These are phyloP conservation scores for Epicampocera succincta DNA, from an alignment of 2,888 invertebrate species.

Conservation along the genomic window DNA sequence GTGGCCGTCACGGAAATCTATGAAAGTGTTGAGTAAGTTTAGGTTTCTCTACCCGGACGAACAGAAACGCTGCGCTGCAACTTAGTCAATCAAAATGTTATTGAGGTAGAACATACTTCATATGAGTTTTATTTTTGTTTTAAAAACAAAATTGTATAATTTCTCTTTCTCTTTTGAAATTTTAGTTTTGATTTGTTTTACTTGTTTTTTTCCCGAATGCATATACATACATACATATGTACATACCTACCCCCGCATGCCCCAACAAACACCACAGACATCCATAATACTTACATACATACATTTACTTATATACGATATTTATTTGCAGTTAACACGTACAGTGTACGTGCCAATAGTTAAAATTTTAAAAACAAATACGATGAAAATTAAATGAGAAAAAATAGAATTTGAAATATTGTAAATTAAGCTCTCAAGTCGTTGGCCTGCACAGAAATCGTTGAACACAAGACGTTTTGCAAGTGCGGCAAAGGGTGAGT, in stretches of 20 bases:
- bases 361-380: conserved; percentile 42
- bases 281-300: neutral
- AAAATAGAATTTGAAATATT: conserved; percentile 10
- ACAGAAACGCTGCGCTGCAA: neutral
- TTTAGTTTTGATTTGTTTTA: conserved; percentile 22
- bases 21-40: too few relatives aligned
- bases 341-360: conserved; percentile 67
- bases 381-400: conserved; percentile 16
- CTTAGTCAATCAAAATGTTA: conserved; percentile 17
- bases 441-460: neutral
- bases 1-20: too few relatives aligned
- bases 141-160: neutral
- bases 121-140: conserved; percentile 12
- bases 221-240: too few relatives aligned
- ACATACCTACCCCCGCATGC: conserved; percentile 11
- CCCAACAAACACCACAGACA: conserved; percentile 37
- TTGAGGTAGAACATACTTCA: conserved; percentile 44
- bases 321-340: conserved; percentile 62
- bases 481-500: too few relatives aligned
- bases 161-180: conserved; percentile 5
- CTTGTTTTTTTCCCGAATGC: conserved; percentile 13
- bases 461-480: too few relatives aligned
- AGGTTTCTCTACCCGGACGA: too few relatives aligned
- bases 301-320: neutral
- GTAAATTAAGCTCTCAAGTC: conserved; percentile 21